Evolutionary conservation across 1,140 invertebrate species (phyloP).

Genomic region (Brachionus rotundiformis): DNA sequence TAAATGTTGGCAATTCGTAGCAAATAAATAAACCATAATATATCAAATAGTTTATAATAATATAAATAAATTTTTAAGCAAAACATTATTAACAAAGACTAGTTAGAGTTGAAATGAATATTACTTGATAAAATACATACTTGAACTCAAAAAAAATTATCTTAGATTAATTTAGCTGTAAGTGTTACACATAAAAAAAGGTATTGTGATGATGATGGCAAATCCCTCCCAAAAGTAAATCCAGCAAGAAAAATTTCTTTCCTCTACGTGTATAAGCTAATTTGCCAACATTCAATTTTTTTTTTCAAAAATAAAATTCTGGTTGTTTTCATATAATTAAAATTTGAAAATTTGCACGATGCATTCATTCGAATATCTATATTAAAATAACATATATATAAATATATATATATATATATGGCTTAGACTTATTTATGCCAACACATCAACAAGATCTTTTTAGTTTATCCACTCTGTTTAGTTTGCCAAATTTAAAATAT

Average conservation of each 20-base stretch:
- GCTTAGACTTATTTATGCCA: slow-evolving; percentile 43
- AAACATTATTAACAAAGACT: slow-evolving; percentile 8
- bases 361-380: background rate
- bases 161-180: background rate
- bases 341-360: slow-evolving; percentile 23
- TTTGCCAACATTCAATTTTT: slow-evolving; percentile 26
- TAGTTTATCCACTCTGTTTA: slow-evolving; percentile 5
- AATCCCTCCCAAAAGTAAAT: background rate
- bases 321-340: background rate
- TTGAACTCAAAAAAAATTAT: background rate
- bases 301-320: background rate
- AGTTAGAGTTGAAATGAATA: background rate
- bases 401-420: slow-evolving; percentile 11
- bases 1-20: background rate
- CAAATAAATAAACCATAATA: too few relatives aligned
- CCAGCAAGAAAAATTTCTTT: background rate
- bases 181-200: slow-evolving; percentile 19
- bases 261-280: slow-evolving; percentile 25
- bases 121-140: background rate
- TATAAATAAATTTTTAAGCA: background rate
- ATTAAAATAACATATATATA: too few relatives aligned
- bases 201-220: slow-evolving; percentile 32
- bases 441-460: slow-evolving; percentile 40
- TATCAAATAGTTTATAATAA: too few relatives aligned
- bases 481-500: slow-evolving; percentile 43